A percentile compares a stretch with the other conserved stretches of the same genome.
phyloP scores from a whole-genome alignment of 2,113 vertebrate species.

The Microcebus murinus region DNA sequence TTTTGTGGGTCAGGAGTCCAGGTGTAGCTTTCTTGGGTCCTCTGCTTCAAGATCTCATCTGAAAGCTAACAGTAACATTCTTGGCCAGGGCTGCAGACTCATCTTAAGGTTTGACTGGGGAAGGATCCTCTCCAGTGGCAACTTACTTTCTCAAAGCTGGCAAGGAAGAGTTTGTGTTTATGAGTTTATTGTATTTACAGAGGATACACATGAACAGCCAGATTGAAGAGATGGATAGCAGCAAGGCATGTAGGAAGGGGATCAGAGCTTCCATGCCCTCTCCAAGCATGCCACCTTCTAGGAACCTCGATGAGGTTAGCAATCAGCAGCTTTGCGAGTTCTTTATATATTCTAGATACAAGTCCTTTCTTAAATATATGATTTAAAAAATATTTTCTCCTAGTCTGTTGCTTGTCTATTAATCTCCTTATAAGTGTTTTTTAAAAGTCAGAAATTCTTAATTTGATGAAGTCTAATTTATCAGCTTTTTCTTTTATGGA shows the following conservation, averaged over 20 bases:
- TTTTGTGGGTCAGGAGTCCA: neutral
- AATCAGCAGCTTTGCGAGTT: neutral
- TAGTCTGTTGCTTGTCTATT: neutral
- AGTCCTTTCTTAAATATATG: neutral
- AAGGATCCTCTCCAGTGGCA: neutral
- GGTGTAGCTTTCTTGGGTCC: neutral
- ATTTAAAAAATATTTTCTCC: neutral
- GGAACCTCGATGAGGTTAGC: neutral
- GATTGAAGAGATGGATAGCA: neutral
- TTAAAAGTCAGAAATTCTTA: neutral
- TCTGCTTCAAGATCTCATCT: neutral
- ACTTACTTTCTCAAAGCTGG: neutral
- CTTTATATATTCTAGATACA: neutral
- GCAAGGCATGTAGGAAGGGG: neutral
- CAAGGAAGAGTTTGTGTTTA: neutral
- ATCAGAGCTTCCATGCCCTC: neutral
- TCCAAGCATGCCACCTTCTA: neutral
- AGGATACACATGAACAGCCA: neutral
- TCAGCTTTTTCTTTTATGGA: neutral
- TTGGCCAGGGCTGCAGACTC: neutral
- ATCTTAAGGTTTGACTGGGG: neutral
- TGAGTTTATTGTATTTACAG: neutral
- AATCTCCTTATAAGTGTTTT: neutral
- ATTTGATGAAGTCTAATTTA: neutral
- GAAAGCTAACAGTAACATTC: neutral